These are phyloP conservation scores for Anoplopoma fimbria DNA, from an alignment of 2,113 vertebrate genomes.

Conservation along the genomic window DNA sequence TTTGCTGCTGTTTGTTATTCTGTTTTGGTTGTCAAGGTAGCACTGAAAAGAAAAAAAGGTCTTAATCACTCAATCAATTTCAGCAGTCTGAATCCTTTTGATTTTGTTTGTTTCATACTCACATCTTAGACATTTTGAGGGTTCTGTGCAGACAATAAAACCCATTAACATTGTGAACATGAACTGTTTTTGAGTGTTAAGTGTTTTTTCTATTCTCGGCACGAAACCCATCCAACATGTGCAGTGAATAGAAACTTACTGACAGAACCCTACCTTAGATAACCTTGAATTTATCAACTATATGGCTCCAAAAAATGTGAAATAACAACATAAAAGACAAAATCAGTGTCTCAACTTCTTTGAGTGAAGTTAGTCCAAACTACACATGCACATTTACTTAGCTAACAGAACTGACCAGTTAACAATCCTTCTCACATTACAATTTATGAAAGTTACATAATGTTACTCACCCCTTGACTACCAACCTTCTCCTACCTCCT, in stretches of 20 bases:
- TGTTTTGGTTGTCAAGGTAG: neutral
- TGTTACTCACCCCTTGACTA: conserved; percentile 3
- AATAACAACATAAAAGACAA: neutral
- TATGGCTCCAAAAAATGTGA: too few relatives aligned
- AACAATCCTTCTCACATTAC: neutral
- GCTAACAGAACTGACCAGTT: neutral
- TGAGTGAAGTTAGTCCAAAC: neutral
- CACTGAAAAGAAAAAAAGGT: neutral
- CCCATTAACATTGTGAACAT: neutral
- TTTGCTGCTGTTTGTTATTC: neutral
- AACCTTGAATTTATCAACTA: neutral
- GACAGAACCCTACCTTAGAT: too few relatives aligned
- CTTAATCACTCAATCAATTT: neutral
- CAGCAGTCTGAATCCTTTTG: neutral
- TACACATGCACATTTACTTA: neutral
- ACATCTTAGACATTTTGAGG: neutral
- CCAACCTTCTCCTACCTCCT: too few relatives aligned
- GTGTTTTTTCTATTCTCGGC: neutral
- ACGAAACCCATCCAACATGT: neutral
- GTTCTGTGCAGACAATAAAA: neutral
- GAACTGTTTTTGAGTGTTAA: neutral
- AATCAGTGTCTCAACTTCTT: neutral
- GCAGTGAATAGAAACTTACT: neutral
- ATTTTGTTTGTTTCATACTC: neutral
- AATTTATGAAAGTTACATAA: too few relatives aligned